These are phyloP conservation scores for Ochotona curzoniae DNA, from an alignment of 2,113 vertebrate species.

Conservation along the genomic window DNA sequence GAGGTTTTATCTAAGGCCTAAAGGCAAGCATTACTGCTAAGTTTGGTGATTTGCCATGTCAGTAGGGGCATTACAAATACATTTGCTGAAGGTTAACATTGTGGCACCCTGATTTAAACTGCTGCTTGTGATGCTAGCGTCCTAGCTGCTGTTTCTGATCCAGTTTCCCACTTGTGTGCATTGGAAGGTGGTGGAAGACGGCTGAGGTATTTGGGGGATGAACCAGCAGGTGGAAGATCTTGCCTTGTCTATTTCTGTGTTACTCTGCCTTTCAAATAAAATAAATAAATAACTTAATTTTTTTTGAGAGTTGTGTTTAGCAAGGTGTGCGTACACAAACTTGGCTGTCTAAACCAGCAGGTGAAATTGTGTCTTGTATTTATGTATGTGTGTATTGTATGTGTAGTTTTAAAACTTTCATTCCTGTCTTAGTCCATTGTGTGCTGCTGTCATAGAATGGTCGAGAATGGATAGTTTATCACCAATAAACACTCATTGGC, in stretches of 20 bases:
- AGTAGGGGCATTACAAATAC: background rate
- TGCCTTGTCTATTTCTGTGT: no score
- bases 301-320: background rate
- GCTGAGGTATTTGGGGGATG: no score
- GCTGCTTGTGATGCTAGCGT: no score
- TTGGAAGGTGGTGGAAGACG: no score
- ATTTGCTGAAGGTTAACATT: background rate
- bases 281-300: no score
- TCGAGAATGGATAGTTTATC: background rate
- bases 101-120: no score
- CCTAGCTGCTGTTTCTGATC: no score
- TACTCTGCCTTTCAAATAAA: no score
- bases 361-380: background rate
- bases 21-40: background rate
- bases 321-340: background rate
- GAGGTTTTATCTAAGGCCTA: background rate
- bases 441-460: background rate
- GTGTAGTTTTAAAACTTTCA: background rate
- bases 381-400: background rate
- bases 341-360: background rate
- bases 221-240: no score
- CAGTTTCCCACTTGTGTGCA: no score
- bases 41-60: background rate
- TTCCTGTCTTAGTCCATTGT: background rate
- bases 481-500: background rate